Evolutionary conservation across 2,797 vertebrate genomes (phyloP).

Genomic region (Peromyscus attwateri): DNA sequence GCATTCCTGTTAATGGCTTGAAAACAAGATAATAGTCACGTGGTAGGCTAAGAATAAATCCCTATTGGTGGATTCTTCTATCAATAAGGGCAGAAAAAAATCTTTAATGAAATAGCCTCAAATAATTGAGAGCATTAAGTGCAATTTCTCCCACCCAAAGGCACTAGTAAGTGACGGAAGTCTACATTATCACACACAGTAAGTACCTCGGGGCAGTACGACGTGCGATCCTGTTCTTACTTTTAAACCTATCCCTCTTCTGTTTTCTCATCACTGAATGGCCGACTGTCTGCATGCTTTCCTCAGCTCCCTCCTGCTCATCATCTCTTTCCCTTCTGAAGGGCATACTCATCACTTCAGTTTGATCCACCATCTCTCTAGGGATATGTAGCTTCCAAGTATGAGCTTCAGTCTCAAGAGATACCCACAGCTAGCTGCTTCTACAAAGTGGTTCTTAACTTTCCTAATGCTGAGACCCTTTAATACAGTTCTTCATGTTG

Average conservation of each 20-base stretch:
- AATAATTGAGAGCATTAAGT: slow-evolving; percentile 65
- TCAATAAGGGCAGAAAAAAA: slow-evolving; percentile 64
- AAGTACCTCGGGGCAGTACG: not conserved
- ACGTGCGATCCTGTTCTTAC: not conserved
- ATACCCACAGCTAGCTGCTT: not conserved
- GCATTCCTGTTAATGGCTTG: slow-evolving; percentile 70
- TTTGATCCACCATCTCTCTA: not conserved
- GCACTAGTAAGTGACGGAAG: not conserved
- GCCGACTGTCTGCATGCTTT: not conserved
- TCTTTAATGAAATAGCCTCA: slow-evolving; percentile 70
- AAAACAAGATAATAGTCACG: slow-evolving; percentile 79
- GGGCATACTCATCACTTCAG: not conserved
- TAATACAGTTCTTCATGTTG: not conserved
- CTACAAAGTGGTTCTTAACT: not conserved
- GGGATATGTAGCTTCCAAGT: not conserved
- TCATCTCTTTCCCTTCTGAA: not conserved
- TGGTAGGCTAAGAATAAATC: slow-evolving; percentile 67
- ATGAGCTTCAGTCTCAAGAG: not conserved
- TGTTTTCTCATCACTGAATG: not conserved
- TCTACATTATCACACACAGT: not conserved
- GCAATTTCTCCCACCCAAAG: not conserved
- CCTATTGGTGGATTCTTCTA: slow-evolving; percentile 71
- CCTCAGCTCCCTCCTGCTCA: not conserved
- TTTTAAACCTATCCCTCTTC: not conserved
- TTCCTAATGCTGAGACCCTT: not conserved